These are phyloP conservation scores for Nixonia krombeini DNA, from an alignment of 1,140 invertebrate species.

Conservation along the genomic window DNA sequence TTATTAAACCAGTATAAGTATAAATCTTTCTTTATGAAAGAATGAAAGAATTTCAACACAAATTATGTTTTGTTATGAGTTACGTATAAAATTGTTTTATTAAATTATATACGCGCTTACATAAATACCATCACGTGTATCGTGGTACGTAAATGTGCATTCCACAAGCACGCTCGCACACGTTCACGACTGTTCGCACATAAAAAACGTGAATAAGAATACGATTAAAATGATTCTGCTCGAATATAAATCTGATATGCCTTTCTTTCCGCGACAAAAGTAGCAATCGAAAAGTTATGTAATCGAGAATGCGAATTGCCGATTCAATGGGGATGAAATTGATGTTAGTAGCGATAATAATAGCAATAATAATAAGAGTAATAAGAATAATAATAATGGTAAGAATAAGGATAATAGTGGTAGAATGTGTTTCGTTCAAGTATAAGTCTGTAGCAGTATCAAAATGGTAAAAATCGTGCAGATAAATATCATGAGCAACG, in stretches of 20 bases:
- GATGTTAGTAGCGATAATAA: no score
- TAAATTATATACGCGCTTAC: slow-evolving; percentile 21
- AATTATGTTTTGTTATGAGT: slow-evolving; percentile 26
- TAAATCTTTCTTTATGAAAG: no score
- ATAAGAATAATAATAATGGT: slow-evolving; percentile 1
- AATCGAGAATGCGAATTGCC: no score
- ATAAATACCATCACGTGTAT: background rate
- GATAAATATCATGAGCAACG: slow-evolving; percentile 79
- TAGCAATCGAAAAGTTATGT: background rate
- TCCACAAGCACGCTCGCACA: slow-evolving; percentile 19
- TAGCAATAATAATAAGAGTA: background rate
- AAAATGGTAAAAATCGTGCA: slow-evolving; percentile 81
- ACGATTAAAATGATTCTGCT: background rate
- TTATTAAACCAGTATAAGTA: no score
- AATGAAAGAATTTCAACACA: background rate
- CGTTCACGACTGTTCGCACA: slow-evolving; percentile 8
- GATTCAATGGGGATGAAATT: no score
- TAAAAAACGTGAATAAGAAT: background rate
- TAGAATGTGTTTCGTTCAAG: slow-evolving; percentile 56
- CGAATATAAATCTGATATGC: slow-evolving; percentile 7
- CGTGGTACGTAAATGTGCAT: slow-evolving; percentile 30
- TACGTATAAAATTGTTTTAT: slow-evolving; percentile 40
- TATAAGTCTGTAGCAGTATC: slow-evolving; percentile 80
- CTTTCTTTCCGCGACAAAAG: background rate
- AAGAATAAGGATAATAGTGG: slow-evolving; percentile 1